phyloP scores from a whole-genome alignment of 2,888 invertebrate genomes.

The Nomada lathburiana region DNA sequence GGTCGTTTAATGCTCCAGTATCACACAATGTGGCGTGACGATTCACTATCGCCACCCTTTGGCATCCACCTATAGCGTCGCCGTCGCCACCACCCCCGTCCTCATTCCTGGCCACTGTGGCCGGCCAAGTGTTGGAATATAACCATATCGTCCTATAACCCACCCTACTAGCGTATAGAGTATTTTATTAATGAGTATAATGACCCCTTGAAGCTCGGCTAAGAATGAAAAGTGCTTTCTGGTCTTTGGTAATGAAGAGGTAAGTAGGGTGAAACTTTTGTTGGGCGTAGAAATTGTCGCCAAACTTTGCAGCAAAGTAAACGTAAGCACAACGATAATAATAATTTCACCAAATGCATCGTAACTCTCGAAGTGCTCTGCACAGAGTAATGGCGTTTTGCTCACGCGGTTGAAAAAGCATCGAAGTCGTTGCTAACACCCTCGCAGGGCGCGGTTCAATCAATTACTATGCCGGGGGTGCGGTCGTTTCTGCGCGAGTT shows the following conservation, averaged over 20 bases:
- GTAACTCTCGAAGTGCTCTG: neutral
- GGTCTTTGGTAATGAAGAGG: too few relatives aligned
- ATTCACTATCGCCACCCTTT: constrained; percentile 44
- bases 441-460: constrained; percentile 80
- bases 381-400: neutral
- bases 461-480: constrained; percentile 80
- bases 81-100: constrained; percentile 27
- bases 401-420: neutral
- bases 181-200: neutral
- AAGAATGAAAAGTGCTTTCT: too few relatives aligned
- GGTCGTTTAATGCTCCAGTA: constrained; percentile 72
- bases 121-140: constrained; percentile 1
- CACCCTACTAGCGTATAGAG: neutral
- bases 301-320: neutral
- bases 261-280: too few relatives aligned
- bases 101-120: constrained; percentile 5
- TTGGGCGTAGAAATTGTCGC: neutral
- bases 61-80: constrained; percentile 41
- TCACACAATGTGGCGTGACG: constrained; percentile 79
- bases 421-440: constrained; percentile 70
- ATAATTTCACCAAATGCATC: too few relatives aligned
- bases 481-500: constrained; percentile 73
- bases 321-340: too few relatives aligned
- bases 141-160: constrained; percentile 1
- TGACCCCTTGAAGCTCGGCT: neutral